Evolutionary conservation across 2,113 vertebrate genomes (phyloP).

Genomic region (Manacus vitellinus): DNA sequence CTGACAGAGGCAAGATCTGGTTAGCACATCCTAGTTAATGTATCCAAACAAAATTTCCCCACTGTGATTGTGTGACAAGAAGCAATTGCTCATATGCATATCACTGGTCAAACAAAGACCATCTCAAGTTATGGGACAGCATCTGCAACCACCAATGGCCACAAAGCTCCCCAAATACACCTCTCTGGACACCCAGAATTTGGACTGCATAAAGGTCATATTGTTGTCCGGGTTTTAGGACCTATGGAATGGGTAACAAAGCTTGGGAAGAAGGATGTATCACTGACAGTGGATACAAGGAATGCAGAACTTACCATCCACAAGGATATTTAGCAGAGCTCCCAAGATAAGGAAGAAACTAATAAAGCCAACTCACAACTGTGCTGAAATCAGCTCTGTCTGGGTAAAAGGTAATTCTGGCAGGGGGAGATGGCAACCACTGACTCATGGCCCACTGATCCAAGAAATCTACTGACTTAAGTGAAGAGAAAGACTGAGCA

Average conservation of each 20-base stretch:
- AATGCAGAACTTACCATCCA: rapidly evolving
- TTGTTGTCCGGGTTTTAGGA: background rate
- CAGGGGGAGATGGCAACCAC: too few relatives aligned
- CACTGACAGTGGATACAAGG: background rate
- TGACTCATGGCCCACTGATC: background rate
- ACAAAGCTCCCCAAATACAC: background rate
- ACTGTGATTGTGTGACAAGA: background rate
- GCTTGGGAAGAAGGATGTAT: background rate
- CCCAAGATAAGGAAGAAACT: background rate
- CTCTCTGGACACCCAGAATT: background rate
- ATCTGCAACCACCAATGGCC: background rate
- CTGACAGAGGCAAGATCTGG: background rate
- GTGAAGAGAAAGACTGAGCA: background rate
- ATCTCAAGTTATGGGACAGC: background rate
- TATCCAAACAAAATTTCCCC: background rate
- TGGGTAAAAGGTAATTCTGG: background rate
- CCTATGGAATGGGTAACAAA: background rate
- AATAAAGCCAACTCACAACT: background rate
- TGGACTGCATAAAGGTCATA: background rate
- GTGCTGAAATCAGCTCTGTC: background rate
- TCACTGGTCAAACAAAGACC: background rate
- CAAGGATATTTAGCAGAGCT: background rate
- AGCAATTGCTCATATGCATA: background rate
- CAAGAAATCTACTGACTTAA: background rate
- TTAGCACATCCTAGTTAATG: background rate